Percentiles rank a stretch among this genome's conserved stretches.
phyloP scores from a whole-genome alignment of 2,113 vertebrate species.

The Rhagologus leucostigma region DNA sequence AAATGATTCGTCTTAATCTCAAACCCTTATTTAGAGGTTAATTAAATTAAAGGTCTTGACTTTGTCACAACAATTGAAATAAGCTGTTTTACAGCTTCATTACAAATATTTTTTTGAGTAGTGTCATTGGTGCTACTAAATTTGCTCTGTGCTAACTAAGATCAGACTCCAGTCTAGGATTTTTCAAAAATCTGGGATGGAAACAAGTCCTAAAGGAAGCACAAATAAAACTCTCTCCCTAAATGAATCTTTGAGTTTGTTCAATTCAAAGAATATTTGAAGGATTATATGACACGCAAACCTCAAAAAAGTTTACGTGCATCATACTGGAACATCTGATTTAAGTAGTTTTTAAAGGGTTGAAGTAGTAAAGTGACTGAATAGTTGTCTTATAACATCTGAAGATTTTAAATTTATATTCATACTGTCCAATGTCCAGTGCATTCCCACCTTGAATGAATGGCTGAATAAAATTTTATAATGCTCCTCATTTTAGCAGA shows the following conservation, averaged over 20 bases:
- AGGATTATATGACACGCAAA: background rate
- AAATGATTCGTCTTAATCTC: background rate
- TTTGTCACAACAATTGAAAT: background rate
- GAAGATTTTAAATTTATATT: background rate
- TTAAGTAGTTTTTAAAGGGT: background rate
- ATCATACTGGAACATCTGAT: background rate
- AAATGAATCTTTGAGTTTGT: background rate
- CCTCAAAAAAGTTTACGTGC: background rate
- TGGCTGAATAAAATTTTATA: conserved; percentile 37
- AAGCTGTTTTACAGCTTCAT: background rate
- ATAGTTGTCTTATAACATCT: background rate
- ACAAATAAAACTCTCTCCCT: background rate
- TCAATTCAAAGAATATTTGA: background rate
- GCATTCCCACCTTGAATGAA: background rate
- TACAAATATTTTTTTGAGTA: background rate
- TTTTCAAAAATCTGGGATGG: background rate
- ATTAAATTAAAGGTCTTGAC: background rate
- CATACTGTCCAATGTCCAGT: background rate
- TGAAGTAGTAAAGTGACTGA: background rate
- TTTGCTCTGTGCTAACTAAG: background rate
- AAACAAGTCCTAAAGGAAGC: background rate
- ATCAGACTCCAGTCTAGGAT: background rate
- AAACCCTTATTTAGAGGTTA: background rate
- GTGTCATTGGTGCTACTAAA: background rate
- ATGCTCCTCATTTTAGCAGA: background rate